Base-by-base conservation (phyloP, 2,113 vertebrate genomes). In the Melospiza melodia region DNA sequence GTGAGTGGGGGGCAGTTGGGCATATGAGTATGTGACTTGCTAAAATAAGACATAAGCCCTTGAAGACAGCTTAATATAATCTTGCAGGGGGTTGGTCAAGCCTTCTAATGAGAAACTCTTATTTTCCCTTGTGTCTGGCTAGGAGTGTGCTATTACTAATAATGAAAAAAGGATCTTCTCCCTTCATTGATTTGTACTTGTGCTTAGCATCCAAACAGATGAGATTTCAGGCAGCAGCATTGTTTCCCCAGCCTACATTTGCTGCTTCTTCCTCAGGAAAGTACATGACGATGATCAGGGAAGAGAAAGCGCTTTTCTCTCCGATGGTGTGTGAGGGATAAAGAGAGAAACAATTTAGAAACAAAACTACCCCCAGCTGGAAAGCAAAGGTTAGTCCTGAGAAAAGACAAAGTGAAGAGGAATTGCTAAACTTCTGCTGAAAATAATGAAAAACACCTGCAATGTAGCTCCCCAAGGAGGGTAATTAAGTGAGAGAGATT, bases 401-500 rank as follows among this genome's bases (percentile, higher is more conserved):
- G 85, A 80, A 88, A 81, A 93, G 17, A 59, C 51, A 85, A 73
- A 3, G 14, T 77, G 33, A 73, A 87, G 46, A 88, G 87, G 84
- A 95, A 90, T 81, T 65, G 87, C 52, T 92, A 72, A 93, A 81
- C 20, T 87, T 95, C 81, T 82, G 35, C 61, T 91, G 91, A 84
- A 96, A 93, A 84, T 62, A 95, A 95, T 77, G 84, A 89, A 84
- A 94, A 92, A 49, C 58, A 86, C 85, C 62, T 87, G 81, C 8
- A 18, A 54, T 78, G 25, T 48, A 91, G 44, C 83, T 95, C 88
- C 89, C 86, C 35, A 63, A 82, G 84, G 92, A 81, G 30, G 37
- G 68, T 90, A 95, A 93, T 95, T 93, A 96, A 92, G 76, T 91
- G 80, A 80, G 75, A 89, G 79, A 51, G 41, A 93, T 65, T 68